Evolutionary conservation across 2,797 vertebrate genomes (phyloP), one percentile per base, ranked within the genome.

Genomic region (Brachyalestes nurse): DNA sequence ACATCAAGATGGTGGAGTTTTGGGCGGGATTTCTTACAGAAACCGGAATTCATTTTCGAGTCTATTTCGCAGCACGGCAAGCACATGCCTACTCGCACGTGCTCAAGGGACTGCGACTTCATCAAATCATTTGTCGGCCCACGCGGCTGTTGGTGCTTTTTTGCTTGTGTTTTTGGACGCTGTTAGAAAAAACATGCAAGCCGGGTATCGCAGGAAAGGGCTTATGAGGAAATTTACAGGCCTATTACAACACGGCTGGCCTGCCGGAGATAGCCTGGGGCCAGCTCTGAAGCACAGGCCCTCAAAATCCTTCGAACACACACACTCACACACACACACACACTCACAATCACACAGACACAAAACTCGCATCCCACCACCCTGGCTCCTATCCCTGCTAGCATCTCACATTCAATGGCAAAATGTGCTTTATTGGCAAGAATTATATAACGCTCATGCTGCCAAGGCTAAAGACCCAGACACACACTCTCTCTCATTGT

Each of bases 181-280:
- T n/a, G 16, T 23, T 69, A 53, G 23, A 8, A 51, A 34, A 82
- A 57, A 55, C 88, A 87, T 85, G 83, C 83, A 12, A 83, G 77
- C 80, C 78, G 55, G 75, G 72, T 86, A 77, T 58, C 82, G 88
- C 87, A 88, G 58, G 34, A 91, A 86, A 83, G 85, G 72, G 78
- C 88, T 87, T 93, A 91, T 90, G 86, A 84, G 87, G 82, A 92
- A 91, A 94, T 94, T 92, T 92, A 93, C 89, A 91, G 89, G 87
- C 85, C 86, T 89, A 91, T 93, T 93, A 93, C 87, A 87, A 75
- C 49, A 87, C 8, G 80, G 80, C 83, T 80, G 81, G 86, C 86
- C 90, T 87, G 83, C 79, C 83, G 87, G 91, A 90, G 90, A 86
- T 86, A 88, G 71, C 82, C 86, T 80, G 84, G 70, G 75, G 91